Conservation (phyloP, 2,888 invertebrate genomes). For the Euclidia mi region DNA sequence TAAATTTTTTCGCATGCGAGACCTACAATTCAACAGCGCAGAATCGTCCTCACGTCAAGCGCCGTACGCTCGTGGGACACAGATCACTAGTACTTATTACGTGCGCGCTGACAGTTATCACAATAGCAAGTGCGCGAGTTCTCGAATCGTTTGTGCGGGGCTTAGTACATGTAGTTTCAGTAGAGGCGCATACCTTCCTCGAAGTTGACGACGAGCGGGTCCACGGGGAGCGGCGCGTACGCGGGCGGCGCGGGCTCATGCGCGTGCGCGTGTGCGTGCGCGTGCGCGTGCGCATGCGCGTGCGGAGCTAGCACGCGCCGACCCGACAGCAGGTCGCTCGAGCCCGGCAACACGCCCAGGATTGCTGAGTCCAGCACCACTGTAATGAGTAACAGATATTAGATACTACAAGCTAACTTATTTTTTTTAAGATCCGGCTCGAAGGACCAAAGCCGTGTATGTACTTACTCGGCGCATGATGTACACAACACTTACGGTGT, state of each 20-base stretch:
- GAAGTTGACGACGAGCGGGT: slow-evolving; percentile 94
- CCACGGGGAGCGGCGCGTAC: slow-evolving; percentile 89
- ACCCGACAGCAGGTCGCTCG: too few species aligned
- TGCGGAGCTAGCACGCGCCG: too few species aligned
- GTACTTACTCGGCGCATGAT: too few species aligned
- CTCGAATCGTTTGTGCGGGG: slow-evolving; percentile 68
- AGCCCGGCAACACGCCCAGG: slow-evolving; percentile 80
- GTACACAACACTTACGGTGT: too few species aligned
- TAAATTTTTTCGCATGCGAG: too few species aligned
- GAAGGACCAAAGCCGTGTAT: too few species aligned
- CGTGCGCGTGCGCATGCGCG: slow-evolving; percentile 65
- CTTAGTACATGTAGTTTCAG: slow-evolving; percentile 88
- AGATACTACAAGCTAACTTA: too few species aligned
- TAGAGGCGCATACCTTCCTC: slow-evolving; percentile 96
- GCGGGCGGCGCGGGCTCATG: slow-evolving; percentile 70
- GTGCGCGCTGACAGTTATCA: not conserved
- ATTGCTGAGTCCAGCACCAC: slow-evolving; percentile 84
- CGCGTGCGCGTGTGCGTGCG: slow-evolving; percentile 74
- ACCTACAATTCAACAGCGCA: too few species aligned
- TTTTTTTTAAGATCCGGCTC: too few species aligned
- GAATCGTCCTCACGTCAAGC: too few species aligned
- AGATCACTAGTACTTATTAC: not conserved
- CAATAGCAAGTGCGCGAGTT: slow-evolving; percentile 43
- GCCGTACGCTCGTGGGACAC: too few species aligned
- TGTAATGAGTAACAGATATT: slow-evolving; percentile 37